These are phyloP conservation scores for Cephalopachus bancanus DNA, from an alignment of 2,797 vertebrate genomes.

Conservation along the genomic window DNA sequence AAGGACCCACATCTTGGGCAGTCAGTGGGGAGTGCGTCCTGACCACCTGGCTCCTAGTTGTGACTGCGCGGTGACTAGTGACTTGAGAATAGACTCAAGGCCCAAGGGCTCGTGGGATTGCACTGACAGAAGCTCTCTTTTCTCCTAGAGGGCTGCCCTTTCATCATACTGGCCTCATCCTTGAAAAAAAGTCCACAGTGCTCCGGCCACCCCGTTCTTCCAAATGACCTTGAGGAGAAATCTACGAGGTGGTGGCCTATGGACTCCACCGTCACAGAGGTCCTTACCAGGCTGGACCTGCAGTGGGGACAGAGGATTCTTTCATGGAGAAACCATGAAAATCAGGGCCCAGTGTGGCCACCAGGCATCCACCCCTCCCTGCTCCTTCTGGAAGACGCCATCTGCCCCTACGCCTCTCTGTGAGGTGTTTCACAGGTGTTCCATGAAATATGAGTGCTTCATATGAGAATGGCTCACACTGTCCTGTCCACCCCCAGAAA, in stretches of 20 bases:
- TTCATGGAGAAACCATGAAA: accelerated
- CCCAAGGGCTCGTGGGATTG: accelerated
- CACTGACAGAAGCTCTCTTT: background rate
- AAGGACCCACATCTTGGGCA: background rate
- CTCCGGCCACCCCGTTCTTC: accelerated
- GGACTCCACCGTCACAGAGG: accelerated
- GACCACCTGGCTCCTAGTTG: too few species aligned
- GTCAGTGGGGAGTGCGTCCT: background rate
- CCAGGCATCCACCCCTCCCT: background rate
- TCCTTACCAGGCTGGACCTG: background rate
- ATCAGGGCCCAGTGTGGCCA: background rate
- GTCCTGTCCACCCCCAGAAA: too few species aligned
- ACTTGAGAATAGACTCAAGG: too few species aligned
- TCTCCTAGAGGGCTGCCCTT: accelerated
- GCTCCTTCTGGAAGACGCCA: background rate
- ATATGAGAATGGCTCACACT: accelerated
- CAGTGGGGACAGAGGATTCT: background rate
- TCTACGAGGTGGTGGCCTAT: accelerated
- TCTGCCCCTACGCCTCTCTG: background rate
- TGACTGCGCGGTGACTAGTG: too few species aligned
- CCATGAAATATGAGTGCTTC: background rate
- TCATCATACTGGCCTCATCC: accelerated
- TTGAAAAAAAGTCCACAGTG: background rate
- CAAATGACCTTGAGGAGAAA: background rate
- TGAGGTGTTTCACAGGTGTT: background rate